Evolutionary conservation across 2,888 invertebrate genomes (phyloP).

Genomic region (Trachelus iudaicus): DNA sequence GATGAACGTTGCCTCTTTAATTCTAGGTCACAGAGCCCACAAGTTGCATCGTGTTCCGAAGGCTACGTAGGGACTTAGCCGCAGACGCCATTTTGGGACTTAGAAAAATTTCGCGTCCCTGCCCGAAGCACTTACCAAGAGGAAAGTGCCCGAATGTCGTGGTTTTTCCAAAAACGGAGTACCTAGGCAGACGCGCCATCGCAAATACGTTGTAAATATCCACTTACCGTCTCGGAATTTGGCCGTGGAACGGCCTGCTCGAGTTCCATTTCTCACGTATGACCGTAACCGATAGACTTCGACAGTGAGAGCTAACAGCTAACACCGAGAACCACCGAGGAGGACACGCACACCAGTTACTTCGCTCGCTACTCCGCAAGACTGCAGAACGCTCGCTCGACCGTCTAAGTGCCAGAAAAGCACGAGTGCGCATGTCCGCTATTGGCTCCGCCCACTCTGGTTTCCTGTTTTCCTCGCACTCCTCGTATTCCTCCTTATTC

Average conservation of each 20-base stretch:
- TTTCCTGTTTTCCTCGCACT: neutral
- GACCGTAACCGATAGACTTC: slow-evolving; percentile 48
- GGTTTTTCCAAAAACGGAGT: slow-evolving; percentile 32
- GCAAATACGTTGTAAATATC: slow-evolving; percentile 21
- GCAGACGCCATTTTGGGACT: slow-evolving; percentile 92
- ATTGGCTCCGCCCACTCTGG: slow-evolving; percentile 2
- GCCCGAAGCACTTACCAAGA: slow-evolving; percentile 67
- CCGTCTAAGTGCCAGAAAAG: slow-evolving; percentile 73
- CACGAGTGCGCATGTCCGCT: slow-evolving; percentile 72
- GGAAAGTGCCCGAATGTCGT: slow-evolving; percentile 60
- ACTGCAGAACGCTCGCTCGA: slow-evolving; percentile 24
- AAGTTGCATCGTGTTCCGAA: neutral
- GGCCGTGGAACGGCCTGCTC: slow-evolving; percentile 50
- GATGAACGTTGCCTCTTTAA: neutral
- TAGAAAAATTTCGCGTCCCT: slow-evolving; percentile 74
- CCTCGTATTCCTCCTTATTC: no score
- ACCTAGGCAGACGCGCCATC: slow-evolving; percentile 25
- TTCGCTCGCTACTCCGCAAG: slow-evolving; percentile 23
- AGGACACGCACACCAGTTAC: slow-evolving; percentile 20
- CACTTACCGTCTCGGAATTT: slow-evolving; percentile 55
- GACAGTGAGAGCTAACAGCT: slow-evolving; percentile 27
- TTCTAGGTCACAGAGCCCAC: neutral
- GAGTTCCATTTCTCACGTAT: slow-evolving; percentile 56
- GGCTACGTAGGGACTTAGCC: slow-evolving; percentile 71
- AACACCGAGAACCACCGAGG: slow-evolving; percentile 21